Percentiles rank a stretch among this genome's conserved stretches.
These are phyloP conservation scores for Hoplodrina blanda DNA, from an alignment of 2,888 invertebrate genomes.

Conservation along the genomic window DNA sequence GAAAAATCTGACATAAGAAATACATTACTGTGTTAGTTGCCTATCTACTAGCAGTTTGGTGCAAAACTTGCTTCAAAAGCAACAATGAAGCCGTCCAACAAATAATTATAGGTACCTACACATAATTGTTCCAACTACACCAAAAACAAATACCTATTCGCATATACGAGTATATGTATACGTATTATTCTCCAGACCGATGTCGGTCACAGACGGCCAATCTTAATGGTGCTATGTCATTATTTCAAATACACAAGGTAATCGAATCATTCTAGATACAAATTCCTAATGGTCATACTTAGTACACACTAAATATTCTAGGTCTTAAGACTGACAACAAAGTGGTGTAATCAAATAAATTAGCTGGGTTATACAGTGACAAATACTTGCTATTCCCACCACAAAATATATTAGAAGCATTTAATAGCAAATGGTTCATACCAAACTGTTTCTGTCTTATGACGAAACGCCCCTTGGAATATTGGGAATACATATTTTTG, in stretches of 20 bases:
- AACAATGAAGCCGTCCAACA: neutral
- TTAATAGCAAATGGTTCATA: conserved; percentile 1
- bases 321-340: neutral
- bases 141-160: too few relatives aligned
- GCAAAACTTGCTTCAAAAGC: neutral
- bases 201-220: too few relatives aligned
- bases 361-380: conserved; percentile 5
- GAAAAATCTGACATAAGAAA: too few relatives aligned
- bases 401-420: conserved; percentile 2
- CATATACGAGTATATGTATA: too few relatives aligned
- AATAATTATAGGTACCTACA: conserved; percentile 7
- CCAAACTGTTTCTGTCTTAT: neutral
- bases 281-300: conserved; percentile 18
- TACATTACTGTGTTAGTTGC: too few relatives aligned
- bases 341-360: conserved; percentile 19
- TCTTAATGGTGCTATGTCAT: neutral
- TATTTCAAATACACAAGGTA: neutral
- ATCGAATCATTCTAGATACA: conserved; percentile 15
- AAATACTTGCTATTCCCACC: conserved; percentile 12
- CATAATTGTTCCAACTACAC: too few relatives aligned
- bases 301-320: conserved; percentile 22
- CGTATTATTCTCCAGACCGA: too few relatives aligned
- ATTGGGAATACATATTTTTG: neutral
- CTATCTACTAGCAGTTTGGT: neutral
- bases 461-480: neutral